Evolutionary conservation across 1,140 invertebrate genomes (phyloP).

Genomic region (Wasmannia auropunctata): DNA sequence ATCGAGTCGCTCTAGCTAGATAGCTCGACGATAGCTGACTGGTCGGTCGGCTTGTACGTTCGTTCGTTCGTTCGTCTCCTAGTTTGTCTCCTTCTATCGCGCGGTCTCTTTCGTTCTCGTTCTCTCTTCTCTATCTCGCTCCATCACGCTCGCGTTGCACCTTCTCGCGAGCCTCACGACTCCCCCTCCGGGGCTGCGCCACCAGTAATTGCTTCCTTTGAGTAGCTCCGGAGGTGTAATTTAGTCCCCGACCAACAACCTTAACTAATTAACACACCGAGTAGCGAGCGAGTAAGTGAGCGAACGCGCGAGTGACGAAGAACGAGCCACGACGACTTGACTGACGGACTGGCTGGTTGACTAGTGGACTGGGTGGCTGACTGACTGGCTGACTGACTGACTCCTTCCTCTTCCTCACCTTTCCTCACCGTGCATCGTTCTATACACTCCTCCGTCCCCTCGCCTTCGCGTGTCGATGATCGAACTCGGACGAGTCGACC

Average conservation of each 20-base stretch:
- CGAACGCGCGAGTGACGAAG: slow-evolving; percentile 80
- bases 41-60: slow-evolving; percentile 5
- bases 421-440: slow-evolving; percentile 2
- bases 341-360: slow-evolving; percentile 76
- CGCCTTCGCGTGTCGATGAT: slow-evolving; percentile 49
- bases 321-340: slow-evolving; percentile 76
- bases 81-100: slow-evolving; percentile 60
- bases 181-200: slow-evolving; percentile 82
- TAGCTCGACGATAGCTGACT: slow-evolving; percentile 37
- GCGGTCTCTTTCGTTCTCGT: slow-evolving; percentile 57
- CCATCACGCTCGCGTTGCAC: slow-evolving; percentile 45
- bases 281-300: slow-evolving; percentile 81
- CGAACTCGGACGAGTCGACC: slow-evolving; percentile 61
- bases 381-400: slow-evolving; percentile 68
- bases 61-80: slow-evolving; percentile 68
- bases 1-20: slow-evolving; percentile 39
- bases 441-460: background rate
- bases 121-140: slow-evolving; percentile 60
- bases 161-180: slow-evolving; percentile 71
- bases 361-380: slow-evolving; percentile 70
- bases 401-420: slow-evolving; percentile 65
- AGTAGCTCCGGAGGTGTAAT: slow-evolving; percentile 85
- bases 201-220: slow-evolving; percentile 86
- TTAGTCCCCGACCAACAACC: slow-evolving; percentile 85
- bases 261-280: slow-evolving; percentile 86